Evolutionary conservation across 2,888 invertebrate genomes (phyloP), one percentile per base, ranked within the genome.

Genomic region (Cheilosia vulpina): DNA sequence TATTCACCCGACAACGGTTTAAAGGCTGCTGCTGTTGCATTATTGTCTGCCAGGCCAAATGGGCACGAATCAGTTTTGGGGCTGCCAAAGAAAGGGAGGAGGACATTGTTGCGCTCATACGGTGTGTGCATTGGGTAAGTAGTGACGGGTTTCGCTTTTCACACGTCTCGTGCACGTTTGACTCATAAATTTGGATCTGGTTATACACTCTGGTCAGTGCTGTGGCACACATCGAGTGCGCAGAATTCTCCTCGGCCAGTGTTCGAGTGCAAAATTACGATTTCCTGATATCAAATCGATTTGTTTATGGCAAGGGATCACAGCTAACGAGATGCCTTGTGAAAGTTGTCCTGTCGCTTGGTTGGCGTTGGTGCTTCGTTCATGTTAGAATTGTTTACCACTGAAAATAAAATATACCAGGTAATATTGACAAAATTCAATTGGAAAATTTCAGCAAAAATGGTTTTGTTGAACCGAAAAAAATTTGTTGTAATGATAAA

Each of bases 71-170:
- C 24, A 24, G 4, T 21, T 17, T 77, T 78, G 17, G 24, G 55
- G 38, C 52, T 66, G 65, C 52, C 34, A 47, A 66, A 72, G 72
- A 73, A 73, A 73, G 66, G 60, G 60, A 66, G 80, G 80, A 79
- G 79, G 71, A 71, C 65, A 63, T 71, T 63, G 62, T 63, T 68
- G 77, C 55, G 19, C 45, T 9, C 21, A 19, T 41, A 43, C 11
- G 3, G 50, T 41, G 58, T 63, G 13, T 52, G 27, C 45, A 62
- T 62, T 71, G 69, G 72, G 58, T 72, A 71, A 79, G 72, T 65
- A 73, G 60, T 80, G 73, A 68, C 73, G 80, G 80, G 80, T 80
- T 73, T 80, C 72, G 62, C 60, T 66, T 80, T 79, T 79, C 72
- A 50, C 63, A 71, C 63, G 65, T 53, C 66, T 43, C 66, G 73